Evolutionary conservation across 2,113 vertebrate genomes (phyloP).

Genomic region (Cromileptes altivelis): DNA sequence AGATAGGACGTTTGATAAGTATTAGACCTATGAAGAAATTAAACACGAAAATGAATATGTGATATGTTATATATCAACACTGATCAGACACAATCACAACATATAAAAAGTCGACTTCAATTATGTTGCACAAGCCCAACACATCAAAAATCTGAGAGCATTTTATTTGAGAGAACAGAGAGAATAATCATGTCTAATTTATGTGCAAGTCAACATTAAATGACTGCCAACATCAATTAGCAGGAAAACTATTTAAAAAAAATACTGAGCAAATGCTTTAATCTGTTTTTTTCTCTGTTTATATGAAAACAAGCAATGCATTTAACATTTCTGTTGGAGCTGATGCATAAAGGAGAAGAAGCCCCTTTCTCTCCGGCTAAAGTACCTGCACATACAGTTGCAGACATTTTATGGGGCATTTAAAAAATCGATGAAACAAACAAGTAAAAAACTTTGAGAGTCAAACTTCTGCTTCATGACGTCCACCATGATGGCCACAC

Average conservation of each 20-base stretch:
- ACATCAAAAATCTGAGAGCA: too few species aligned
- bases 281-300: not conserved
- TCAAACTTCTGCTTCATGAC: not conserved
- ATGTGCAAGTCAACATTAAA: slow-evolving; percentile 29
- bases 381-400: not conserved
- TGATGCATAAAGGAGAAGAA: not conserved
- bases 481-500: not conserved
- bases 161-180: too few species aligned
- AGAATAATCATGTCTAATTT: slow-evolving; percentile 1
- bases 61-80: not conserved
- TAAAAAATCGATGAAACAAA: not conserved
- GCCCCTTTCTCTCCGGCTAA: not conserved
- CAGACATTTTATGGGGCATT: not conserved
- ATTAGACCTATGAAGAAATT: not conserved
- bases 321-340: not conserved
- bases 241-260: not conserved
- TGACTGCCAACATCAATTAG: not conserved
- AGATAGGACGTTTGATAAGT: not conserved
- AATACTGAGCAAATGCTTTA: not conserved
- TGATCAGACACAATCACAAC: not conserved
- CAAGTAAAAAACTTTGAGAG: not conserved
- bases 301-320: not conserved
- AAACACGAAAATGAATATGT: not conserved
- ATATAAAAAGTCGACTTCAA: not conserved
- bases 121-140: not conserved